Conservation (phyloP, 2,113 vertebrate genomes). For the Asarcornis scutulata region DNA sequence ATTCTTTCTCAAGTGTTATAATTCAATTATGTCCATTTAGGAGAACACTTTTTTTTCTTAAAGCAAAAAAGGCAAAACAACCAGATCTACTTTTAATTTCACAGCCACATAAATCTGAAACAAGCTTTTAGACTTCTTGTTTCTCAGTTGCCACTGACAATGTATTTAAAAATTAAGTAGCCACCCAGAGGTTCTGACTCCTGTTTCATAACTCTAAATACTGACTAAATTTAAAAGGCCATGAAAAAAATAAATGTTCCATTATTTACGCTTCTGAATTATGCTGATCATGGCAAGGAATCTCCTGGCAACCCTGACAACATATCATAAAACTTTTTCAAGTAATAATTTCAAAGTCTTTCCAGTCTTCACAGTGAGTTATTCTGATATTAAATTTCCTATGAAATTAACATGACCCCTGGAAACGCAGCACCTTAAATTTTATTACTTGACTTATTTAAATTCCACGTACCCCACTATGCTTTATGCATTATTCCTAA, state of each 20-base stretch:
- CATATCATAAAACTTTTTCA: neutral
- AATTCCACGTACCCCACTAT: slow-evolving; percentile 26
- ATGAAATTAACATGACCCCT: slow-evolving; percentile 49
- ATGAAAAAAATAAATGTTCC: slow-evolving; percentile 41
- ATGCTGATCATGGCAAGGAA: neutral
- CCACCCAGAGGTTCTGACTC: slow-evolving; percentile 18
- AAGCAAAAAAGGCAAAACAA: neutral
- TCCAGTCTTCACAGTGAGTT: slow-evolving; percentile 41
- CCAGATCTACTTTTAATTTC: slow-evolving; percentile 8
- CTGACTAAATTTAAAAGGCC: neutral
- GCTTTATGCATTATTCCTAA: slow-evolving; percentile 61
- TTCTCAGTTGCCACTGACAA: neutral
- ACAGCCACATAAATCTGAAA: neutral
- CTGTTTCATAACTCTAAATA: slow-evolving; percentile 12
- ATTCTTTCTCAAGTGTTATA: neutral
- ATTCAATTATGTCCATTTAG: slow-evolving; percentile 20
- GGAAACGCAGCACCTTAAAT: slow-evolving; percentile 50
- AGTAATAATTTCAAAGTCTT: slow-evolving; percentile 30
- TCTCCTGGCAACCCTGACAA: neutral
- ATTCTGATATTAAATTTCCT: slow-evolving; percentile 62
- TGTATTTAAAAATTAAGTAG: slow-evolving; percentile 36
- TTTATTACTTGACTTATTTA: slow-evolving; percentile 43
- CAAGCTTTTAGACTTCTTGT: neutral
- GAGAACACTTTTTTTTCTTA: neutral
- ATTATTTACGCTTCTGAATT: slow-evolving; percentile 38